Percentiles rank a stretch among this genome's conserved stretches.
These are phyloP conservation scores for Himalopsyche tibetana DNA, from an alignment of 2,888 invertebrate genomes.

Conservation along the genomic window DNA sequence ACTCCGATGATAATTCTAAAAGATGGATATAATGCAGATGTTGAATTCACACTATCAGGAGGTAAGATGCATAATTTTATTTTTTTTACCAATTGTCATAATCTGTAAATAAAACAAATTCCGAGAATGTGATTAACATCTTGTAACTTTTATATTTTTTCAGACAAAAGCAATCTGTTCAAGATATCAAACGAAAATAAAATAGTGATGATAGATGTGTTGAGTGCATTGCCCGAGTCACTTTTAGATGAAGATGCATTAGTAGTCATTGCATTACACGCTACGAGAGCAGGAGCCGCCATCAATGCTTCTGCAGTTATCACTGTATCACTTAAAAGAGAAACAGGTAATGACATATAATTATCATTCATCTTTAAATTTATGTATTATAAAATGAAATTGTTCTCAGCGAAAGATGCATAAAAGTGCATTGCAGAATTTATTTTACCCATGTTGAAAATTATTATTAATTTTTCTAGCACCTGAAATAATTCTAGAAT, in stretches of 20 bases:
- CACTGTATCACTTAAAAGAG: slow-evolving; percentile 61
- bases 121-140: slow-evolving; percentile 7
- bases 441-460: background rate
- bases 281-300: background rate
- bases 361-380: no score
- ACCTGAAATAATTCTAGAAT: slow-evolving; percentile 59
- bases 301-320: slow-evolving; percentile 49
- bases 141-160: no score
- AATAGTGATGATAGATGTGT: background rate
- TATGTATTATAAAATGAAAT: no score
- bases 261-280: slow-evolving; percentile 27
- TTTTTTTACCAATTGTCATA: no score
- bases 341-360: no score
- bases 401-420: no score
- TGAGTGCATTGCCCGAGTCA: slow-evolving; percentile 6
- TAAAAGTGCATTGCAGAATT: background rate
- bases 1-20: slow-evolving; percentile 63
- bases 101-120: no score
- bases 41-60: slow-evolving; percentile 70
- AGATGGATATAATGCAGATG: slow-evolving; percentile 70
- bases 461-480: background rate
- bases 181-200: no score
- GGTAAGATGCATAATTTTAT: slow-evolving; percentile 67
- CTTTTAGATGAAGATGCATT: background rate
- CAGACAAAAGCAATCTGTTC: no score